A percentile compares a stretch with the other conserved stretches of the same genome.
Evolutionary conservation across 2,113 vertebrate genomes (phyloP).

Genomic region (Myanophis thanlyinensis): DNA sequence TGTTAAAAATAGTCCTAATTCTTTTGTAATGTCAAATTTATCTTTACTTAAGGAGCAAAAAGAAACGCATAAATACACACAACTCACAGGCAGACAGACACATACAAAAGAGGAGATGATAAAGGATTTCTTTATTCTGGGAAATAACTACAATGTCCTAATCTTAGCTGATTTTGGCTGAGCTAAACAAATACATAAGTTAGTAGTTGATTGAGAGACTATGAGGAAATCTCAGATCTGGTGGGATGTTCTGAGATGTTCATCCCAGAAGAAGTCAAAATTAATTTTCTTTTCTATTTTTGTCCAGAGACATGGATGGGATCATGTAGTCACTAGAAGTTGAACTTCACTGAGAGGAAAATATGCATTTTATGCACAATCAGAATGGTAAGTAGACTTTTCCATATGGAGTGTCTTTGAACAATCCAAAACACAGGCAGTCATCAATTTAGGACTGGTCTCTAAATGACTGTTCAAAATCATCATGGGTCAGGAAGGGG

Average conservation of each 20-base stretch:
- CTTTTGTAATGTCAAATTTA: slow-evolving; percentile 17
- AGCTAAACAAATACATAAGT: not conserved
- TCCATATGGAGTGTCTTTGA: not conserved
- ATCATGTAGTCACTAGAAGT: not conserved
- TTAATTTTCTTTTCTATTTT: not conserved
- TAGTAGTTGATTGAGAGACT: not conserved
- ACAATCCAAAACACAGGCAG: not conserved
- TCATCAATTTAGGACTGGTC: too few relatives aligned
- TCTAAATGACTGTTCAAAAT: too few relatives aligned
- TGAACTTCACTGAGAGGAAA: not conserved
- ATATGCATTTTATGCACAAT: not conserved
- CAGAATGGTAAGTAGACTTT: not conserved
- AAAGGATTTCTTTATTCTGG: not conserved
- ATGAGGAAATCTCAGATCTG: not conserved
- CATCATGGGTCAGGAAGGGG: too few relatives aligned
- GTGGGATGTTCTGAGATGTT: not conserved
- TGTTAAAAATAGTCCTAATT: not conserved
- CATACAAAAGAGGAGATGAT: not conserved
- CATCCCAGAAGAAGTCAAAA: not conserved
- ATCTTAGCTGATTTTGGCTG: not conserved
- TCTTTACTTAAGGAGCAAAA: not conserved
- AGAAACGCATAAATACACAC: not conserved
- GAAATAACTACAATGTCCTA: not conserved
- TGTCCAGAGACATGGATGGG: not conserved
- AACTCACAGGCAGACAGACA: not conserved